These are phyloP conservation scores for Loxodonta africana DNA, from an alignment of 2,113 vertebrate genomes.

Conservation along the genomic window DNA sequence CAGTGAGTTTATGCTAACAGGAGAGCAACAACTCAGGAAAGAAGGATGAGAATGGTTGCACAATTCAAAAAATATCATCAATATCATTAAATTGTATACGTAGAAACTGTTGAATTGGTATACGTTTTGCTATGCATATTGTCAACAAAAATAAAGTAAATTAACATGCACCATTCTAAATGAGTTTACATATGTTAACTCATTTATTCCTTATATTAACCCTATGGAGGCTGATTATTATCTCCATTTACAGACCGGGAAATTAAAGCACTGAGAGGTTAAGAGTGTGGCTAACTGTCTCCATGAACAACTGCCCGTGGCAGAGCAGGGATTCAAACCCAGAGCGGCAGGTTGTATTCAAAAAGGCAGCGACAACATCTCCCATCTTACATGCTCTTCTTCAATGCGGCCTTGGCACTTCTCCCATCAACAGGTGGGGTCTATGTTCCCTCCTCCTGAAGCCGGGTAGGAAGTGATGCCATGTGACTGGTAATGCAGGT, in stretches of 20 bases:
- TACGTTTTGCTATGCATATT: no score
- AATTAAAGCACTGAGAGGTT: background rate
- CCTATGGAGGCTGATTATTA: background rate
- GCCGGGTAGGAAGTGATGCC: background rate
- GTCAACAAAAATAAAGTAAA: background rate
- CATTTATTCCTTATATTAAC: background rate
- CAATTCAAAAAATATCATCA: no score
- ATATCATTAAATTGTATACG: no score
- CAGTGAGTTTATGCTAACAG: no score
- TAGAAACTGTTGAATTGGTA: no score
- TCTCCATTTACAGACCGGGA: background rate
- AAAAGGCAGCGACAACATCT: background rate
- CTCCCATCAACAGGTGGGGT: no score
- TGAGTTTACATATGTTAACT: background rate
- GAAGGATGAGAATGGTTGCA: no score
- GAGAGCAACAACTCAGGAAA: no score
- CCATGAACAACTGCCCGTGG: no score
- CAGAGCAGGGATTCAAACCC: background rate
- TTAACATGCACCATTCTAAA: background rate
- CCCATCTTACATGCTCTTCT: background rate
- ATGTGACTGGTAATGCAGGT: background rate
- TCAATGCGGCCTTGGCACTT: background rate
- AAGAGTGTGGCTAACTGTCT: no score
- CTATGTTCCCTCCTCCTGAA: background rate
- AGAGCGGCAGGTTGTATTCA: background rate